phyloP scores from a whole-genome alignment of 1,140 invertebrate species.

The Pachyrhynchus sulphureomaculatus region DNA sequence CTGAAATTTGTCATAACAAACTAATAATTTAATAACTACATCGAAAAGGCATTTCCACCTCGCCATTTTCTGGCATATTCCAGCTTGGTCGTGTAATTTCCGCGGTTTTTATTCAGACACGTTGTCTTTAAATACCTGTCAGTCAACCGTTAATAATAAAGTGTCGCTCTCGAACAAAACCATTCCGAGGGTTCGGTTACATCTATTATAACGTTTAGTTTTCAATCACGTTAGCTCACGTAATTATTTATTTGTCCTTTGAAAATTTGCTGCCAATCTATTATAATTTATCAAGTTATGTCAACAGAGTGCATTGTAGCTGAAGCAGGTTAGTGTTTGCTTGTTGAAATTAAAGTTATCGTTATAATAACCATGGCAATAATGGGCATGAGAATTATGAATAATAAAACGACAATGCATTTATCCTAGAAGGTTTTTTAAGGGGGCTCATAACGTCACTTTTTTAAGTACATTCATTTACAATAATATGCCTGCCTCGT shows the following conservation, averaged over 20 bases:
- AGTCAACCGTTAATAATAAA: slow-evolving; percentile 34
- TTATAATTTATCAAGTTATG: slow-evolving; percentile 38
- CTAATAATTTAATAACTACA: too few relatives aligned
- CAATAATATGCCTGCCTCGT: too few relatives aligned
- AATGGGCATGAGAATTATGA: neutral
- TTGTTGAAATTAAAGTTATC: neutral
- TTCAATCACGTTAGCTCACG: slow-evolving; percentile 35
- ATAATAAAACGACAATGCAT: slow-evolving; percentile 5
- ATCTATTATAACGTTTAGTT: slow-evolving; percentile 32
- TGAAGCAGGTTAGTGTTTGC: slow-evolving; percentile 22
- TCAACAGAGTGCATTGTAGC: slow-evolving; percentile 32
- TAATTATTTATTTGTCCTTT: slow-evolving; percentile 36
- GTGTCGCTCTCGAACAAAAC: slow-evolving; percentile 29
- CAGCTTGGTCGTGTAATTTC: too few relatives aligned
- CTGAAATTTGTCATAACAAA: too few relatives aligned
- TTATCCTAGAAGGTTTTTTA: too few relatives aligned
- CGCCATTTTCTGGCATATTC: too few relatives aligned
- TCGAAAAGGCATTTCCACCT: too few relatives aligned
- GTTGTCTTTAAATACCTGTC: slow-evolving; percentile 32
- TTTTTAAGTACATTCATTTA: neutral
- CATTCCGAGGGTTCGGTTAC: slow-evolving; percentile 9
- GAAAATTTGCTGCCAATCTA: slow-evolving; percentile 35
- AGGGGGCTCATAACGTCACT: neutral
- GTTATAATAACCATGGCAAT: neutral
- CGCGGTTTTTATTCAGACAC: too few relatives aligned